Conservation (phyloP, 2,888 invertebrate species). For the Didymodactylos carnosus region DNA sequence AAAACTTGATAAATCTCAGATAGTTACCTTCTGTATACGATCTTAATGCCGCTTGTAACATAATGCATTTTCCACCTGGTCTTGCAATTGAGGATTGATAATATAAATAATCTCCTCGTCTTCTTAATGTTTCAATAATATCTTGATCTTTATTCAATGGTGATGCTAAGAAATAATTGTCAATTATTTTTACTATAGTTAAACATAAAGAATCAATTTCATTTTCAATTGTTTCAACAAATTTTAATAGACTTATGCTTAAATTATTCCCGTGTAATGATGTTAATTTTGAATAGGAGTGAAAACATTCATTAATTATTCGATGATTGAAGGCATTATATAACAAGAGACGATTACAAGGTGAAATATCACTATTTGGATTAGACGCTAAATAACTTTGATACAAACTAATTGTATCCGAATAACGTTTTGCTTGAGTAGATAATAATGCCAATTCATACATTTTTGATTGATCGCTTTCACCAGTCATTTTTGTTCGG, state of each 20-base stretch:
- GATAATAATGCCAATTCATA: background rate
- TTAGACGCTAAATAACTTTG: background rate
- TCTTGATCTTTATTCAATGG: background rate
- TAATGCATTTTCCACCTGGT: background rate
- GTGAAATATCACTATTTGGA: background rate
- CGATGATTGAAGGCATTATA: background rate
- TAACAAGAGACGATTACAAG: background rate
- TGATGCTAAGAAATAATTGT: background rate
- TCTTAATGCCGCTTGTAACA: background rate
- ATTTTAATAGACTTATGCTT: background rate
- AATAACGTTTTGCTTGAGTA: background rate
- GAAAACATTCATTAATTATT: background rate
- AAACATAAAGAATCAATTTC: background rate
- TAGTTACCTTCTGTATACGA: background rate
- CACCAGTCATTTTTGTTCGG: too few relatives aligned
- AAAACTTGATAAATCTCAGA: too few relatives aligned
- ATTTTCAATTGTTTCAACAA: background rate
- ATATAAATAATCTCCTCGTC: background rate
- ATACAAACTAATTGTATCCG: background rate
- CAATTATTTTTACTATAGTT: background rate
- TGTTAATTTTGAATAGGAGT: background rate
- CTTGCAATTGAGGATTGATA: background rate
- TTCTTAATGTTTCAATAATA: background rate
- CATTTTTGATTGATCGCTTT: too few relatives aligned
- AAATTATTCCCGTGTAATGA: too few relatives aligned